A percentile compares a stretch with the other conserved stretches of the same genome.
Conservation (phyloP, 53 echinoderm and acorn worm genomes). For the Paelopatides confundens region DNA sequence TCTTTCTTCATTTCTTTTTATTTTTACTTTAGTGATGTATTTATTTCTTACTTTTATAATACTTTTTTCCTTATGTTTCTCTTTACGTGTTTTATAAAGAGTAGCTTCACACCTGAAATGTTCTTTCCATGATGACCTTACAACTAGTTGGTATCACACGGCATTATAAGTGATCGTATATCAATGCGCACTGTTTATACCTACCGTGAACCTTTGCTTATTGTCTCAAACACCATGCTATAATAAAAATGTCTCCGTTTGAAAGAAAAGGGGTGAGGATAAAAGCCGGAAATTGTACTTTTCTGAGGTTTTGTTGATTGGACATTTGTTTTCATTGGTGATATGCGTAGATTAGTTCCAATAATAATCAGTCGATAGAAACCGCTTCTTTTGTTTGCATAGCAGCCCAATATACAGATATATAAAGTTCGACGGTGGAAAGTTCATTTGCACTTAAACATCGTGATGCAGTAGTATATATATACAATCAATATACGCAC, state of each 20-base stretch:
- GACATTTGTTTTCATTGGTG: constrained; percentile 19
- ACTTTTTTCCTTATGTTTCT: too few relatives aligned
- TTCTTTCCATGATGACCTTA: background rate
- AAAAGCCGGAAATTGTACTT: constrained; percentile 8
- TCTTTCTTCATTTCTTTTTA: too few relatives aligned
- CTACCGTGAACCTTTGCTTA: background rate
- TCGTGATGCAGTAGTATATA: too few relatives aligned
- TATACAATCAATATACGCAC: background rate
- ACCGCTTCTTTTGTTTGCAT: background rate
- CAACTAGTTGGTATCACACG: background rate
- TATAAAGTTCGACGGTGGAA: background rate
- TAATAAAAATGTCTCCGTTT: constrained; percentile 20
- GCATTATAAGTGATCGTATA: constrained; percentile 11
- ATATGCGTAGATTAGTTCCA: constrained; percentile 2
- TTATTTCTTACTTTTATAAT: too few relatives aligned
- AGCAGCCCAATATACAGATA: background rate
- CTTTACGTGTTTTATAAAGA: too few relatives aligned
- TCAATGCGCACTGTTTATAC: background rate
- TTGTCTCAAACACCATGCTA: constrained; percentile 36
- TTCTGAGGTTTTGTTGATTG: constrained; percentile 10
- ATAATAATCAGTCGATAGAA: background rate
- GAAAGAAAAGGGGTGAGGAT: background rate
- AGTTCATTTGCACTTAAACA: background rate
- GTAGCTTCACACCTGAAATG: background rate
- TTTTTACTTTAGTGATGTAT: too few relatives aligned